Evolutionary conservation across 2,113 vertebrate genomes (phyloP).

Genomic region (Apistogramma diplotaenia): DNA sequence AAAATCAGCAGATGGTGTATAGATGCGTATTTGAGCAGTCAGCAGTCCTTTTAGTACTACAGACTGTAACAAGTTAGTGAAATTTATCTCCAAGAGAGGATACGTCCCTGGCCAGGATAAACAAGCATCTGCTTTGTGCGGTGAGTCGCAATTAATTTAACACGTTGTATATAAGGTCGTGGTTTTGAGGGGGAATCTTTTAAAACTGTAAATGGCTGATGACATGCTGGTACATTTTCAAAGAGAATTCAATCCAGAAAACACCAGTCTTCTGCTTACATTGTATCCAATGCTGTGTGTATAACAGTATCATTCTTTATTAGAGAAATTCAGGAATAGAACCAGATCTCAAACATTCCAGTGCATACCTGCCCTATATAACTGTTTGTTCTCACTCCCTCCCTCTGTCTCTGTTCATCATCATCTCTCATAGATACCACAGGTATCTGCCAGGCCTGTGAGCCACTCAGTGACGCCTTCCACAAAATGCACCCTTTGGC

Average conservation of each 20-base stretch:
- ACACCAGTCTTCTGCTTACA: background rate
- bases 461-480: background rate
- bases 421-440: background rate
- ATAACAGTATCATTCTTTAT: background rate
- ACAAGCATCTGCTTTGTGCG: slow-evolving; percentile 42
- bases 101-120: slow-evolving; percentile 22
- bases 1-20: slow-evolving; percentile 48
- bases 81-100: slow-evolving; percentile 28
- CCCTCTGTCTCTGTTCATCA: background rate
- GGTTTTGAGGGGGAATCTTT: background rate
- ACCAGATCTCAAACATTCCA: too few species aligned
- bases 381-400: background rate
- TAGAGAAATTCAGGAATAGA: background rate
- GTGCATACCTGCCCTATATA: background rate
- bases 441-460: background rate
- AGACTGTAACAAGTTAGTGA: slow-evolving; percentile 35
- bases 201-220: background rate
- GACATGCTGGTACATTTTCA: background rate
- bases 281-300: background rate
- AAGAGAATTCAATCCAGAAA: background rate
- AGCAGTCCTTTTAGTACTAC: slow-evolving; percentile 18
- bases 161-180: background rate
- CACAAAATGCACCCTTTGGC: background rate
- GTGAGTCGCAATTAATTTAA: slow-evolving; percentile 10
- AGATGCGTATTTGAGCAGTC: slow-evolving; percentile 32